Base-by-base conservation (phyloP, 2,113 vertebrate species). In the Megaleporinus macrocephalus region DNA sequence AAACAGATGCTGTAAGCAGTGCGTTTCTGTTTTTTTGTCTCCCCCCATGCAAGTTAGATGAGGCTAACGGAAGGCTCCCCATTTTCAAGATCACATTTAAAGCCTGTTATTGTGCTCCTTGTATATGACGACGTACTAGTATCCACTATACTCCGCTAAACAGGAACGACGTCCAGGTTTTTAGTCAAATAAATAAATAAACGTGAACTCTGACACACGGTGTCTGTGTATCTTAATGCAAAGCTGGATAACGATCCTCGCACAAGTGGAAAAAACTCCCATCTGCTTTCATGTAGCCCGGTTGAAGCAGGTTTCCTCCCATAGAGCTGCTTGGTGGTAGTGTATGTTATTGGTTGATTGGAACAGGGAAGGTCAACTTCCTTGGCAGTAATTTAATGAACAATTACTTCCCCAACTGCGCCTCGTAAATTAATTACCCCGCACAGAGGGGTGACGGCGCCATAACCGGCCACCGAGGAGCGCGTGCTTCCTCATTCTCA, bases 371-470 rank as follows among this genome's bases (percentile, higher is more conserved):
- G 83, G 83, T 87, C 77, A 77, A 69, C 49, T 49, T 87, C 70
- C 55, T 1, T 76, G 85, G 62, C 41, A 9, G 68, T 79, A 70
- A 84, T 79, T 82, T 84, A 76, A 75, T 75, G 65, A 74, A 80
- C 77, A 80, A 87, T 89, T 87, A 83, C 65, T 78, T 84, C 80
- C 87, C 86, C 88, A 90, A 76, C 77, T 78, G 76, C 49, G 82
- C 15, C 69, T 72, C 62, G 88, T 85, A 88, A 73, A 73, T 57
- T 16, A 80, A 85, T 86, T 89, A 90, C 76, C 83, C 74, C 84
- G 86, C 90, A 78, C 75, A 78, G 55, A 84, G 90, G n/a, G 86
- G 7, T 88, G 89, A 91, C 89, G 87, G 87, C 82, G 83, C 69
- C 61, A 74, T 89, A 89, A 92, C 86, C 61, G 83, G 76, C 81